Evolutionary conservation across 2,888 invertebrate genomes (phyloP), one percentile per base, ranked within the genome.

Genomic region (Ichneumon xanthorius): DNA sequence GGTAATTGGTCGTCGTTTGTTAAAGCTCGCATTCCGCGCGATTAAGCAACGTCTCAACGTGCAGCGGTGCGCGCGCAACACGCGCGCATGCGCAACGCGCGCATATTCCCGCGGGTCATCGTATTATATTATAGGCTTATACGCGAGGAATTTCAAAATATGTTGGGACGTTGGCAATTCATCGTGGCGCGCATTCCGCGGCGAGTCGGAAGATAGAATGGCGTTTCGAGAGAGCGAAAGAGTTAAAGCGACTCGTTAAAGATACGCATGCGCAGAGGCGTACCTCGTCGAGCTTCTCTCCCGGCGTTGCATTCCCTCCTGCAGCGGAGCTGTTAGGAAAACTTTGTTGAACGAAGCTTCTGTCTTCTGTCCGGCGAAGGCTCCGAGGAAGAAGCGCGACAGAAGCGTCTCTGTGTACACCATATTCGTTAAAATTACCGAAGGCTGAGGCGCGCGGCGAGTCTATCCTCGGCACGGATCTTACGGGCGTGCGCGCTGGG

Each of bases 1-100:
- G 26, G 45, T 61, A 33, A 78, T 78, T 30, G 70, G 33, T 48
- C 19, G 58, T 78, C 78, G 68, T 78, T 78, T 61, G 53, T 78
- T 78, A 58, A 70, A 78, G 45, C 58, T 78, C 78, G 70, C 70
- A 78, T 78, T 78, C 70, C 78, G 48, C 45, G 68, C 58, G 68
- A 61, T 78, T 61, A 70, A 78, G 61, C n/a, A 45, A 70, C 78
- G 70, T 22, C 58, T 50, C 33, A 22, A 22, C 45, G 19, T 40
- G 11, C 14, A 22, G 40, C 40, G 40, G 40, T 16, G 45, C 11
- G 45, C 45, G 16, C 30, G 30, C 30, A 30, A 30, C 40, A 16
- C 45, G 45, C 16, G 40, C 40, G 40, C 40, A 16, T 45, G 45
- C 22, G 14, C 26, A 58, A 40, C 40, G 67, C 22, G 55, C 26